Evolutionary conservation across 2,888 invertebrate genomes (phyloP).

Genomic region (Tipula lateralis): DNA sequence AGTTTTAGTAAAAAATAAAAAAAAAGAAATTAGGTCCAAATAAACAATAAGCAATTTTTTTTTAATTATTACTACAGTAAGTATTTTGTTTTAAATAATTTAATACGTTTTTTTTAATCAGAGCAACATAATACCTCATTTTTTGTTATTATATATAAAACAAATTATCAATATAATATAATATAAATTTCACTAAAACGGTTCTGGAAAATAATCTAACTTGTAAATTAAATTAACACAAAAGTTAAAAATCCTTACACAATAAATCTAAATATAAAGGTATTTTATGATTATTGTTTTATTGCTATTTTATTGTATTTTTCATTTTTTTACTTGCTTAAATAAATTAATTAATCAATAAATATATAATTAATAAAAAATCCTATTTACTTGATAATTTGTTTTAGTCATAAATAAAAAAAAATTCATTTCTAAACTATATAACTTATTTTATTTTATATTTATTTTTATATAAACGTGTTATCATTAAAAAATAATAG

Average conservation of each 20-base stretch:
- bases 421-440: conserved; percentile 21
- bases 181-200: conserved; percentile 9
- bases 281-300: neutral
- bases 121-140: neutral
- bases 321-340: neutral
- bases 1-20: neutral
- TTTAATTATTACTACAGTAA: neutral
- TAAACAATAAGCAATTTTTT: neutral
- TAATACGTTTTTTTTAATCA: conserved; percentile 11
- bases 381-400: neutral
- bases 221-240: neutral
- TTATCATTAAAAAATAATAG: neutral
- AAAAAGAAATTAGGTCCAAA: neutral
- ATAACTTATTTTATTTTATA: conserved; percentile 1
- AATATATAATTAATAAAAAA: neutral
- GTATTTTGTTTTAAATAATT: neutral
- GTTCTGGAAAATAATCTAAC: neutral
- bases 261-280: neutral
- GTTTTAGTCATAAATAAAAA: conserved; percentile 20
- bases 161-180: neutral
- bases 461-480: conserved; percentile 12
- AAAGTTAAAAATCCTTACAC: neutral
- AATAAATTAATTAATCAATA: conserved; percentile 19
- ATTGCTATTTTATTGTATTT: conserved; percentile 4
- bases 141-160: neutral